Evolutionary conservation across 92 coral and sea anemone species (phyloP).

Genomic region (Umimayanthus kanabou): DNA sequence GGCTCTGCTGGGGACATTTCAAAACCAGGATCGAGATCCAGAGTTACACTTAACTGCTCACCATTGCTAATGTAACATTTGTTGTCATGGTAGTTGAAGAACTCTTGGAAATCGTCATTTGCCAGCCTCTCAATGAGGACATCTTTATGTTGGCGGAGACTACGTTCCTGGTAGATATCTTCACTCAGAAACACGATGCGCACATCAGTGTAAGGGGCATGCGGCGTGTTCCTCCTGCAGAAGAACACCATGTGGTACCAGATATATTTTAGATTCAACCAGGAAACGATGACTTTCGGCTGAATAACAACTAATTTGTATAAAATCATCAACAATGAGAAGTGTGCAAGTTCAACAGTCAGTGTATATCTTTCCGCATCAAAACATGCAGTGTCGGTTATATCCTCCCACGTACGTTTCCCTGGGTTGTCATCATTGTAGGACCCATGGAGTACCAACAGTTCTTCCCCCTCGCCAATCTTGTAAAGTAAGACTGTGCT

Average conservation of each 20-base stretch:
- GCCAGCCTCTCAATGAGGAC: too few relatives aligned
- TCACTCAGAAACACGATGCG: too few relatives aligned
- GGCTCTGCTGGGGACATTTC: too few relatives aligned
- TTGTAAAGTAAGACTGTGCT: background rate
- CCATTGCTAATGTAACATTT: too few relatives aligned
- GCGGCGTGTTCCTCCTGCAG: background rate
- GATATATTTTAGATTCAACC: background rate
- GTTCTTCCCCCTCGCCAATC: background rate
- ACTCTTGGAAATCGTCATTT: too few relatives aligned
- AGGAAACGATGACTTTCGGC: background rate
- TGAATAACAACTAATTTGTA: background rate
- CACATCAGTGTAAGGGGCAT: too few relatives aligned
- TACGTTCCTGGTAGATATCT: too few relatives aligned
- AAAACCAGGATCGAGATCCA: too few relatives aligned
- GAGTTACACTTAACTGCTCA: too few relatives aligned
- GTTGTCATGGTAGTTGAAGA: too few relatives aligned
- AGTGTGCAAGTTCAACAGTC: background rate
- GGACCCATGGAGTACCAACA: conserved; percentile 14
- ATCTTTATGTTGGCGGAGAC: too few relatives aligned
- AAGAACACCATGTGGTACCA: conserved; percentile 6
- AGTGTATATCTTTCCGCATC: background rate
- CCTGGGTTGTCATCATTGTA: background rate
- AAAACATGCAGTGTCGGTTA: background rate
- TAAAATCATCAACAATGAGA: background rate
- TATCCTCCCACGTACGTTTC: background rate